phyloP scores from a whole-genome alignment of 2,797 vertebrate genomes.

The Onychomys arenicola region DNA sequence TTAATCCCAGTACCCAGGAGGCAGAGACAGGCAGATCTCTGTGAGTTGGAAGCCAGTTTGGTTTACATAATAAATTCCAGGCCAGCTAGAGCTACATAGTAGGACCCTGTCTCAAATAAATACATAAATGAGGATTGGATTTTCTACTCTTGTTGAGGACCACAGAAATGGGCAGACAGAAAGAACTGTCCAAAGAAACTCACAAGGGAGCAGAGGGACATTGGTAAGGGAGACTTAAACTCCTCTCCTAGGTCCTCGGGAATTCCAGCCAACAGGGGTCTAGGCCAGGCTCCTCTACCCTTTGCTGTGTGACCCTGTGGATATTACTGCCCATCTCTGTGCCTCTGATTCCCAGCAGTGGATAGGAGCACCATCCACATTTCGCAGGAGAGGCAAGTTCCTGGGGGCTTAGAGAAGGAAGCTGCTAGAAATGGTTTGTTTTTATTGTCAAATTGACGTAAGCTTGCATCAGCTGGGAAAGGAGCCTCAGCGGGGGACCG shows the following conservation, averaged over 20 bases:
- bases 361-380: not conserved
- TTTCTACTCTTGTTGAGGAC: not conserved
- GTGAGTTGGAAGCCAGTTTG: not conserved
- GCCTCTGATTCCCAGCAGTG: not conserved
- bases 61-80: not conserved
- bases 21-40: not conserved
- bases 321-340: slow-evolving; percentile 29
- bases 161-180: not conserved
- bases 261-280: not conserved
- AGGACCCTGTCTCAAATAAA: not conserved
- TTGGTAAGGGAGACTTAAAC: not conserved
- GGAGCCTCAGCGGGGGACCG: not conserved
- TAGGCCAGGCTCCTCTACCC: not conserved
- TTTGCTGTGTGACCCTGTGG: slow-evolving; percentile 33
- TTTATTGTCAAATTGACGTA: not conserved
- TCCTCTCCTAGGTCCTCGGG: not conserved
- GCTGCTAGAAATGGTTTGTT: not conserved
- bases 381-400: not conserved
- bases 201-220: not conserved
- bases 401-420: not conserved
- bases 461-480: not conserved
- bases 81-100: not conserved
- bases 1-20: not conserved
- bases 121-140: not conserved
- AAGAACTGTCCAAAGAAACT: not conserved